A percentile compares a stretch with the other conserved stretches of the same genome.
Conservation (phyloP, 1,140 invertebrate genomes). For the Papilio polytes region DNA sequence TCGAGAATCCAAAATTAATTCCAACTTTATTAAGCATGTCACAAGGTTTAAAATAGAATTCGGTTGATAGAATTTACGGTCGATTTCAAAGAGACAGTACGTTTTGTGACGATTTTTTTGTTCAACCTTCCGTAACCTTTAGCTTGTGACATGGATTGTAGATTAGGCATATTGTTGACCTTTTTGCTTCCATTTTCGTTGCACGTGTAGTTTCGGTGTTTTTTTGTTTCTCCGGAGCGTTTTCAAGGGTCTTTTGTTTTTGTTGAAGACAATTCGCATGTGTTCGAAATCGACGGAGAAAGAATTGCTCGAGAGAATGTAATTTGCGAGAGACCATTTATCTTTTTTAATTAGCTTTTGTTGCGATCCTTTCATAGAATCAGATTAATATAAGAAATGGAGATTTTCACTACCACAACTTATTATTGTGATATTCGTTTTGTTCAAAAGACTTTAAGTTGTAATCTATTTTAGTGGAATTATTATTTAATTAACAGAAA, state of each 20-base stretch:
- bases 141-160: constrained; percentile 82
- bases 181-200: constrained; percentile 75
- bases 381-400: constrained; percentile 52
- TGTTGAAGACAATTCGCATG: constrained; percentile 71
- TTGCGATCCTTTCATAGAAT: constrained; percentile 46
- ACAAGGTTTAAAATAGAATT: constrained; percentile 53
- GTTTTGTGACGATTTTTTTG: constrained; percentile 77
- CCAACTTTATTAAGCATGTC: constrained; percentile 48
- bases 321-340: constrained; percentile 56
- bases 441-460: neutral
- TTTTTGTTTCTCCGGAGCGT: constrained; percentile 60
- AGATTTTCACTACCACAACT: neutral
- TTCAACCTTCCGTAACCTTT: constrained; percentile 81
- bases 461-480: neutral
- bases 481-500: neutral
- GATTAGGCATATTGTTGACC: constrained; percentile 83
- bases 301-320: constrained; percentile 50
- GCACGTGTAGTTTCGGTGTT: constrained; percentile 74
- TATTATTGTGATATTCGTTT: neutral
- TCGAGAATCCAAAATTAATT: constrained; percentile 47
- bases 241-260: constrained; percentile 73
- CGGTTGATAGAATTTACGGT: constrained; percentile 53
- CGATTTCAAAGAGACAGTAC: constrained; percentile 66
- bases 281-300: constrained; percentile 59
- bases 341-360: constrained; percentile 43